phyloP scores from a whole-genome alignment of 2,888 invertebrate genomes.

The Drosophila atripex region DNA sequence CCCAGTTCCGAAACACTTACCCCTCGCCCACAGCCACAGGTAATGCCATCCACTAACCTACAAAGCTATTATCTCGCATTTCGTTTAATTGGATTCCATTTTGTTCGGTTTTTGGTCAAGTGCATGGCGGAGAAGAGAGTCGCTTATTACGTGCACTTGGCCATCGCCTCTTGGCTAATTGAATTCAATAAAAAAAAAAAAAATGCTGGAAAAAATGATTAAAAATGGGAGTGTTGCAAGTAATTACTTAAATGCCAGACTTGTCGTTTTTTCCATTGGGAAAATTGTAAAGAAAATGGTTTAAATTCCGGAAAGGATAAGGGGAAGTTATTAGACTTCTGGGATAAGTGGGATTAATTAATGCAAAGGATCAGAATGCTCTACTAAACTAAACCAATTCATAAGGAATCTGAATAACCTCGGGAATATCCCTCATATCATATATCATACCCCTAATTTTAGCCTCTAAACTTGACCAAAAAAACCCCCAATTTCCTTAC shows the following conservation, averaged over 20 bases:
- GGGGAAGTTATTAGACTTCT: background rate
- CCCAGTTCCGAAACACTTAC: constrained; percentile 44
- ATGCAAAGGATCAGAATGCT: too few relatives aligned
- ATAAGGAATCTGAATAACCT: too few relatives aligned
- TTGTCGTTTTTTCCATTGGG: background rate
- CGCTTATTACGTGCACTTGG: constrained; percentile 22
- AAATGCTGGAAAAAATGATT: background rate
- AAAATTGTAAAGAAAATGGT: too few relatives aligned
- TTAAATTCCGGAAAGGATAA: background rate
- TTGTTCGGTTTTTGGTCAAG: constrained; percentile 39
- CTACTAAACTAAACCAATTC: too few relatives aligned
- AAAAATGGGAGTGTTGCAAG: constrained; percentile 7
- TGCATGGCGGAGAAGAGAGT: constrained; percentile 24
- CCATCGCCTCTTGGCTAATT: constrained; percentile 22
- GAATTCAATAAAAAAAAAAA: background rate
- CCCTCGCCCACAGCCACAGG: constrained; percentile 40
- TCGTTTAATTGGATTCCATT: constrained; percentile 48
- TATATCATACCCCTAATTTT: too few relatives aligned
- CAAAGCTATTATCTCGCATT: constrained; percentile 48
- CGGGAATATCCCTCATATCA: too few relatives aligned
- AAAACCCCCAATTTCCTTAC: constrained; percentile 1
- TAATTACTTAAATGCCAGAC: background rate
- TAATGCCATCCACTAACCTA: constrained; percentile 13
- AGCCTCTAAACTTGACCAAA: background rate
- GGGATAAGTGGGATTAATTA: too few relatives aligned